phyloP scores from a whole-genome alignment of 2,113 vertebrate genomes.

The Amblyornis subalaris region DNA sequence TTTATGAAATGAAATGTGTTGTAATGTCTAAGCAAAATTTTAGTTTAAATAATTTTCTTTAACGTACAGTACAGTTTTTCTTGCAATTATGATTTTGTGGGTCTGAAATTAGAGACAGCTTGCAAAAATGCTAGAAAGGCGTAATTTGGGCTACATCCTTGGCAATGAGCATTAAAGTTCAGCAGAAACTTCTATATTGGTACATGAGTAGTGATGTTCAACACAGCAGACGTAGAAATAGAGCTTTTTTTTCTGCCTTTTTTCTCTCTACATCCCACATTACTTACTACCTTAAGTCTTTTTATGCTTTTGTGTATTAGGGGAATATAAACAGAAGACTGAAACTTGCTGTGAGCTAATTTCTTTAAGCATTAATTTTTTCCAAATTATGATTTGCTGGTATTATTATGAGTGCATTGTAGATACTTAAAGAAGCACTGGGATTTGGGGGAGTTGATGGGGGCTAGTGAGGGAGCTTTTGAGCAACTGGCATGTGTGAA shows the following conservation, averaged over 20 bases:
- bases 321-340: not conserved
- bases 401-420: not conserved
- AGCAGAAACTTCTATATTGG: constrained; percentile 3
- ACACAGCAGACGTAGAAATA: not conserved
- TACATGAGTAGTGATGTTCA: constrained; percentile 4
- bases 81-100: constrained; percentile 18
- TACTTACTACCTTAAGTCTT: constrained; percentile 1
- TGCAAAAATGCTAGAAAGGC: constrained; percentile 42
- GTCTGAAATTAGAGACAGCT: constrained; percentile 33
- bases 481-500: fast-evolving
- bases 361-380: not conserved
- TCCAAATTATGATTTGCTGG: not conserved
- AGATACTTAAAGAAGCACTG: not conserved
- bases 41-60: constrained; percentile 48
- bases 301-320: not conserved
- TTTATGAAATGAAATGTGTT: constrained; percentile 36
- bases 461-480: not conserved
- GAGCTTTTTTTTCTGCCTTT: not conserved
- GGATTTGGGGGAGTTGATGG: not conserved
- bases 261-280: not conserved
- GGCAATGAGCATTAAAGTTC: constrained; percentile 9
- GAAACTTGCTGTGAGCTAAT: not conserved
- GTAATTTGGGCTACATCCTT: constrained; percentile 6
- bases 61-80: not conserved
- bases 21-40: constrained; percentile 28